Base-by-base conservation (phyloP, 2,888 invertebrate species). In the Oligia fasciuncula region DNA sequence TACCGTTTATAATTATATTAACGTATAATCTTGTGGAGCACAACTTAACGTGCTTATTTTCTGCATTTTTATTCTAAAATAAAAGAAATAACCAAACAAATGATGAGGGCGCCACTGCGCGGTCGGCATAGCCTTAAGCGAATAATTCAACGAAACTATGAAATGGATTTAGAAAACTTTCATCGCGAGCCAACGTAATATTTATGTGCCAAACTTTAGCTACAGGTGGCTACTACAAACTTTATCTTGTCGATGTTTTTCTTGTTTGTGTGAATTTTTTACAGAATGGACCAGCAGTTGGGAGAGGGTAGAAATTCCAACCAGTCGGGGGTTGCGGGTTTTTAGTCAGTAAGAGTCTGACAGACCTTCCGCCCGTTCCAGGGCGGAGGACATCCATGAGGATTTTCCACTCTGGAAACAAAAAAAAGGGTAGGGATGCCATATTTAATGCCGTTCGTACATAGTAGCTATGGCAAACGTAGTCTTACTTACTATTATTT, bases 191-290 rank as follows among this genome's bases (percentile, higher is more conserved):
- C 46, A 63, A 51, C 46, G 66, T 76, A 8, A 77, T 80, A 83
- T 85, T 81, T 87, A 83, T 66, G 77, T 81, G 69, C 60, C 54
- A 57, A 40, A 40, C 35, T 51, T 49, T 66, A 77, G 78, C 81
- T 62, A 84, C 88, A 88, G 87, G 85, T 89, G 84, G 83, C 62
- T 57, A 73, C 23, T 72, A 70, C 49, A 46, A 23, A 71, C 63
- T n/a, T 19, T 46, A 8, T 43, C 57, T 29, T 72, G 19, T 35
- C 19, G 19, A 68, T 19, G 8, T 35, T 51, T 51, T 54, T 54
- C 1, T 23, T 54, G 35, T 35, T 35, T 35, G 35, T 35, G 35
- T 35, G 17, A 17, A 4, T 1, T 29, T 62, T 62, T 62, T 60
- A n/a, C 60, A 29, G 14, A 62, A 62, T 29, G 35, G 3, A 63